Evolutionary conservation across 2,888 invertebrate genomes (phyloP).

Genomic region (Vanessa cardui): DNA sequence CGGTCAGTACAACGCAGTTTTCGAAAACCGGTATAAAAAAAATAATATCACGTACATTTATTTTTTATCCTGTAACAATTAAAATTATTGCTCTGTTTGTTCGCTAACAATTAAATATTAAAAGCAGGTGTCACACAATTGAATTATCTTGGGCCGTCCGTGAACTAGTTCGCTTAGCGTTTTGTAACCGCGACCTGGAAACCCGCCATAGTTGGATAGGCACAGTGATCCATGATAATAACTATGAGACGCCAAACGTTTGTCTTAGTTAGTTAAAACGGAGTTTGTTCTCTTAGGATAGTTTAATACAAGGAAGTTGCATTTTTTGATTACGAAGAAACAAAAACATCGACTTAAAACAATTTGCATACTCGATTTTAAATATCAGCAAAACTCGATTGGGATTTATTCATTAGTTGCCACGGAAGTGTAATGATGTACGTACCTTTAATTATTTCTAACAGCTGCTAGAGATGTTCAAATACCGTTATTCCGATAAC

Average conservation of each 20-base stretch:
- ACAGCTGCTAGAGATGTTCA: constrained; percentile 21
- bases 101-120: constrained; percentile 32
- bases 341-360: neutral
- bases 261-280: neutral
- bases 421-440: constrained; percentile 15
- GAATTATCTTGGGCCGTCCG: constrained; percentile 68
- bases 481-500: constrained; percentile 32
- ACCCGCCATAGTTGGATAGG: constrained; percentile 55
- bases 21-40: neutral
- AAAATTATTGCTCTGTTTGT: constrained; percentile 18
- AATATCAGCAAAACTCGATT: neutral
- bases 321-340: too few relatives aligned
- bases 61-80: constrained; percentile 15
- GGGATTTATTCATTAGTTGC: constrained; percentile 7
- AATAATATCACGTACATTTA: constrained; percentile 5
- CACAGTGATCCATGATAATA: constrained; percentile 31
- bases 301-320: too few relatives aligned
- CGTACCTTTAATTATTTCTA: constrained; percentile 19
- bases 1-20: neutral
- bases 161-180: constrained; percentile 73
- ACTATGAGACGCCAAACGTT: constrained; percentile 10
- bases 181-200: constrained; percentile 74
- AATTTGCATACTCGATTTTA: neutral
- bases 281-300: neutral
- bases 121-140: constrained; percentile 61